Evolutionary conservation across 2,797 vertebrate species (phyloP).

Genomic region (Trachops cirrhosus): DNA sequence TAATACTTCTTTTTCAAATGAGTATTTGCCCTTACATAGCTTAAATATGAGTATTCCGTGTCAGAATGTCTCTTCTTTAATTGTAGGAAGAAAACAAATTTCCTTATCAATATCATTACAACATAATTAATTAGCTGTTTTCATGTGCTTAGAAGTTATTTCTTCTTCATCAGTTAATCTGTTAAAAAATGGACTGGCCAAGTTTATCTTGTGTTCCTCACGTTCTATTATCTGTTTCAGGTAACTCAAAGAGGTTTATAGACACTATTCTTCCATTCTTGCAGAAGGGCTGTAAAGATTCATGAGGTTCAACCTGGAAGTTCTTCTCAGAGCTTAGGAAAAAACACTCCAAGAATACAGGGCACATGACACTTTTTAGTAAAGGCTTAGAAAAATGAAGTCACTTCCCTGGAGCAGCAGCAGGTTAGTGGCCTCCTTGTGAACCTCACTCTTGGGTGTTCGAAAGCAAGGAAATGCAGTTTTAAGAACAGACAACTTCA

Average conservation of each 20-base stretch:
- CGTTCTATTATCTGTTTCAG: constrained; percentile 1
- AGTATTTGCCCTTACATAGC: neutral
- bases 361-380: neutral
- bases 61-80: neutral
- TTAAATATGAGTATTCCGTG: neutral
- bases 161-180: neutral
- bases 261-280: neutral
- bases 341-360: constrained; percentile 37
- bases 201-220: constrained; percentile 9
- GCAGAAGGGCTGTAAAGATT: constrained; percentile 17
- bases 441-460: constrained; percentile 21
- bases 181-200: neutral
- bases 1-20: neutral
- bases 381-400: constrained; percentile 27
- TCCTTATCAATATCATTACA: neutral
- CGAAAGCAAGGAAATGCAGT: constrained; percentile 42
- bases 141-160: neutral
- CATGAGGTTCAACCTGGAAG: constrained; percentile 35
- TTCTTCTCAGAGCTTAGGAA: constrained; percentile 6
- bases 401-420: constrained; percentile 41
- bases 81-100: constrained; percentile 12
- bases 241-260: constrained; percentile 22
- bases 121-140: constrained; percentile 18
- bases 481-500: constrained; percentile 48
- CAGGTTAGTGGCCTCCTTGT: constrained; percentile 5